Evolutionary conservation across 1,140 invertebrate genomes (phyloP).

Genomic region (Drosophila micromelanica): DNA sequence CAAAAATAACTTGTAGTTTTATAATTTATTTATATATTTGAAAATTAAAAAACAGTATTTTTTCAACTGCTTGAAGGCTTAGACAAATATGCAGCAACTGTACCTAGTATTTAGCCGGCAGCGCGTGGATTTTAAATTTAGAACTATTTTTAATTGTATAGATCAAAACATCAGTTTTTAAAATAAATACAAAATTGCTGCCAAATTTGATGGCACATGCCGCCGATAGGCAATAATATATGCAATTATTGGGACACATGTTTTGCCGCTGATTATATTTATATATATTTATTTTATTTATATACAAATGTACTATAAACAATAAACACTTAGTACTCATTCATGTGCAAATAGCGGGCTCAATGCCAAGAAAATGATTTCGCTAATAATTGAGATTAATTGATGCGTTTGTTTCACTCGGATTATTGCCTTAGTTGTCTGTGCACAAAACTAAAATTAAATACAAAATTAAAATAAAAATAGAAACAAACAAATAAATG

Average conservation of each 20-base stretch:
- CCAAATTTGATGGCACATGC: conserved; percentile 7
- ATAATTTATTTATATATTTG: neutral
- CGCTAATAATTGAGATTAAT: conserved; percentile 23
- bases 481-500: neutral
- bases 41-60: neutral
- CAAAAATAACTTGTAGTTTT: neutral
- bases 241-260: conserved; percentile 15
- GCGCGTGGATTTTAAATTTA: neutral
- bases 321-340: neutral
- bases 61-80: neutral
- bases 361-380: conserved; percentile 16
- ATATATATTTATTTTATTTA: no score
- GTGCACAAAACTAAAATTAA: neutral
- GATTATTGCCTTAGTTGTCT: conserved; percentile 7
- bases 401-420: conserved; percentile 18
- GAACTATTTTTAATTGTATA: neutral
- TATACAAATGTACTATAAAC: conserved; percentile 8
- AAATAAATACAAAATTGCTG: neutral
- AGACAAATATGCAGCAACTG: neutral
- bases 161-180: neutral
- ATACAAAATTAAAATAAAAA: neutral
- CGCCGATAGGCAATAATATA: neutral
- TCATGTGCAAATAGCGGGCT: conserved; percentile 19
- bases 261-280: neutral
- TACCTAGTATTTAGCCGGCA: neutral